These are phyloP conservation scores for Trissolcus basalis DNA, from an alignment of 1,140 invertebrate genomes.

Conservation along the genomic window DNA sequence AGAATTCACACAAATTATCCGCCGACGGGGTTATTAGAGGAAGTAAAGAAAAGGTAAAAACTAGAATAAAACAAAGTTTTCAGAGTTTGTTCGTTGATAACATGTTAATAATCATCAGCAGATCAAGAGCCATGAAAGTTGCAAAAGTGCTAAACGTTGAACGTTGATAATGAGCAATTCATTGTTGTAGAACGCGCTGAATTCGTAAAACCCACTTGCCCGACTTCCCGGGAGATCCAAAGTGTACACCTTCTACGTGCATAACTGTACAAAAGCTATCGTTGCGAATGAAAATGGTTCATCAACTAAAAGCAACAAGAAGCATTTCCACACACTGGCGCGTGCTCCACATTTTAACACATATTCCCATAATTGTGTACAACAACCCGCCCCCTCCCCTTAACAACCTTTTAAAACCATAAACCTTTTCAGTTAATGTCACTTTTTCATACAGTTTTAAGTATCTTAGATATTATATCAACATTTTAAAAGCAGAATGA, in stretches of 20 bases:
- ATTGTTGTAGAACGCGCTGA: slow-evolving; percentile 41
- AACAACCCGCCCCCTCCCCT: neutral
- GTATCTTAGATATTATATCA: too few relatives aligned
- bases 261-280: slow-evolving; percentile 45
- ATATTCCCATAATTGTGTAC: neutral
- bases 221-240: slow-evolving; percentile 38
- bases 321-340: slow-evolving; percentile 10
- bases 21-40: too few relatives aligned
- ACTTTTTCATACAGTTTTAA: too few relatives aligned
- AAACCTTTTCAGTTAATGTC: too few relatives aligned
- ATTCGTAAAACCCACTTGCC: slow-evolving; percentile 48
- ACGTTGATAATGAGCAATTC: slow-evolving; percentile 46
- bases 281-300: slow-evolving; percentile 40
- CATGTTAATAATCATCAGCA: slow-evolving; percentile 16
- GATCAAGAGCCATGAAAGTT: slow-evolving; percentile 14
- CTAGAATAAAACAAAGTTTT: too few relatives aligned
- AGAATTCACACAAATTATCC: too few relatives aligned
- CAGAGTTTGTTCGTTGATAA: slow-evolving; percentile 1
- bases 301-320: slow-evolving; percentile 55
- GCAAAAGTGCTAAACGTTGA: slow-evolving; percentile 38
- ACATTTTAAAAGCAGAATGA: too few relatives aligned
- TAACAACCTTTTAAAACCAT: too few relatives aligned
- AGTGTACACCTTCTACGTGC: slow-evolving; percentile 28
- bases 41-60: too few relatives aligned
- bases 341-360: slow-evolving; percentile 12